Evolutionary conservation across 2,888 invertebrate genomes (phyloP).

Genomic region (Elysia crispata): DNA sequence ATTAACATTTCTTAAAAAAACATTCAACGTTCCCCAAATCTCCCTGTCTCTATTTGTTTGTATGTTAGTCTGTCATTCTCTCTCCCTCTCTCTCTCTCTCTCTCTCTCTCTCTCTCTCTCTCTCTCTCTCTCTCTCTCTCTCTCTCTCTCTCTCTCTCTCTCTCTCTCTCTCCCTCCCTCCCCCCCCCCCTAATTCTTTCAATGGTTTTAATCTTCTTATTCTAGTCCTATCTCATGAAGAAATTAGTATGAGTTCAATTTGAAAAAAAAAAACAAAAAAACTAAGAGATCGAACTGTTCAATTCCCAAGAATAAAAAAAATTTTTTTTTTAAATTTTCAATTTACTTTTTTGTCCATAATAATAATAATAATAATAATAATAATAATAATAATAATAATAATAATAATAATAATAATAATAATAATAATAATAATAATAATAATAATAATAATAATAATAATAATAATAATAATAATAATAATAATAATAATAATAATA

Average conservation of each 20-base stretch:
- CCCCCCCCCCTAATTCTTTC: neutral
- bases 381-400: neutral
- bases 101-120: conserved; percentile 1
- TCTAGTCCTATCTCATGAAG: too few species aligned
- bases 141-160: neutral
- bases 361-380: too few species aligned
- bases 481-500: conserved; percentile 5
- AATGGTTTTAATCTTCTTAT: too few species aligned
- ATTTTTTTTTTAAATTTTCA: too few species aligned
- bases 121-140: neutral
- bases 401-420: neutral
- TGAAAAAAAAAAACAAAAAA: too few species aligned
- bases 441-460: conserved; percentile 16
- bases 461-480: conserved; percentile 16
- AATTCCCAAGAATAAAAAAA: too few species aligned
- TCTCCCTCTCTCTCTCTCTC: conserved; percentile 5
- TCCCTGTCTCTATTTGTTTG: neutral
- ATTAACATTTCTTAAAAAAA: neutral
- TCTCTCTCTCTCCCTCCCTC: neutral
- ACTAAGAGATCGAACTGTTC: too few species aligned
- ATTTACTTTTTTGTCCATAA: too few species aligned
- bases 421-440: conserved; percentile 12
- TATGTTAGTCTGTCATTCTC: neutral
- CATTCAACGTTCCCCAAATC: neutral
- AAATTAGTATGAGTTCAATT: too few species aligned